Conservation (phyloP, 2,113 vertebrate species). For the Aphelocoma coerulescens region DNA sequence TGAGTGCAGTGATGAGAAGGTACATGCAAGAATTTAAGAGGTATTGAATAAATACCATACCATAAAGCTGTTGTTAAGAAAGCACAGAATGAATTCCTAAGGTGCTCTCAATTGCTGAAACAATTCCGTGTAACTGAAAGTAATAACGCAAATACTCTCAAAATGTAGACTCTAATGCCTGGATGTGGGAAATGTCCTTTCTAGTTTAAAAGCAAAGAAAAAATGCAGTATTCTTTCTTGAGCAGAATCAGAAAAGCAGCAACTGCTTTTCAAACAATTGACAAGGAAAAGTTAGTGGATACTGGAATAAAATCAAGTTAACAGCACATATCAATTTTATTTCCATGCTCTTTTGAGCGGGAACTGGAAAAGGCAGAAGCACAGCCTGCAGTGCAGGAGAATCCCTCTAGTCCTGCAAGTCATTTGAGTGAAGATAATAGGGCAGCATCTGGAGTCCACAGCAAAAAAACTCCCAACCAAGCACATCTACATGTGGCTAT, state of each 20-base stretch:
- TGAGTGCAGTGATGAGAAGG: neutral
- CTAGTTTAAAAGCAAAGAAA: neutral
- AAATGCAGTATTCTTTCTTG: neutral
- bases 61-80: neutral
- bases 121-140: neutral
- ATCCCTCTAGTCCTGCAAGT: neutral
- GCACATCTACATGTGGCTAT: accelerated
- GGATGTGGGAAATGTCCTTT: neutral
- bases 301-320: neutral
- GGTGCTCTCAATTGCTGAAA: neutral
- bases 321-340: neutral
- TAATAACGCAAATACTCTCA: neutral
- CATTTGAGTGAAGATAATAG: neutral
- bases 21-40: neutral
- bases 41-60: neutral
- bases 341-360: neutral
- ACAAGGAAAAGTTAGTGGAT: neutral
- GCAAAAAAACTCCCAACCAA: neutral
- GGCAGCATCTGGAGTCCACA: neutral
- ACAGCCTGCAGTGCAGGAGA: neutral
- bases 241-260: neutral
- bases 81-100: neutral
- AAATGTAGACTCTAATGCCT: neutral
- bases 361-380: neutral
- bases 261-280: neutral